Evolutionary conservation across 2,113 vertebrate genomes (phyloP).

Genomic region (Sylvietta virens): DNA sequence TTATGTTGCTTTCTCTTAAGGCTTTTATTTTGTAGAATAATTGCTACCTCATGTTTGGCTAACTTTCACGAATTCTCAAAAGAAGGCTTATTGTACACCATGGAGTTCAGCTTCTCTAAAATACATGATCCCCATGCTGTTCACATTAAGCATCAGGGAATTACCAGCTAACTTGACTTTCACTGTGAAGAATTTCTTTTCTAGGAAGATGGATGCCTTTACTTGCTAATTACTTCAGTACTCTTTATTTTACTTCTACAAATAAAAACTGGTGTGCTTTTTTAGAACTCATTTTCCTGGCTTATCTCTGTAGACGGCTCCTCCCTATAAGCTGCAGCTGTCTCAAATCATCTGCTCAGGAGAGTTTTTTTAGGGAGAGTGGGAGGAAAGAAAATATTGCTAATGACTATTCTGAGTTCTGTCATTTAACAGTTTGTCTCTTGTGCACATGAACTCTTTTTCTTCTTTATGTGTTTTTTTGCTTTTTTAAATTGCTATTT

Average conservation of each 20-base stretch:
- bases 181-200: not conserved
- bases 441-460: not conserved
- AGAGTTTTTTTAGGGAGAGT: not conserved
- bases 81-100: not conserved
- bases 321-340: slow-evolving; percentile 7
- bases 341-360: slow-evolving; percentile 13
- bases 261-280: not conserved
- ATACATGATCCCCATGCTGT: not conserved
- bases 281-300: not conserved
- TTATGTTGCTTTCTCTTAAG: not conserved
- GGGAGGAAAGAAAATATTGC: not conserved
- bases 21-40: slow-evolving; percentile 4
- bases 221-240: not conserved
- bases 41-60: not conserved
- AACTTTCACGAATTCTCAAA: not conserved
- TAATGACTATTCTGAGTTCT: not conserved
- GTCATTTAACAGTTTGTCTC: not conserved
- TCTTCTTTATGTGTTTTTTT: not conserved
- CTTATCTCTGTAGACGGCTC: slow-evolving; percentile 12
- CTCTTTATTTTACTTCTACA: not conserved
- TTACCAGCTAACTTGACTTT: not conserved
- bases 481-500: not conserved
- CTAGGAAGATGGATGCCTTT: not conserved
- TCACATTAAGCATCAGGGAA: not conserved
- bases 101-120: not conserved